phyloP scores from a whole-genome alignment of 1,140 invertebrate genomes.

The Leguminivora glycinivorella region DNA sequence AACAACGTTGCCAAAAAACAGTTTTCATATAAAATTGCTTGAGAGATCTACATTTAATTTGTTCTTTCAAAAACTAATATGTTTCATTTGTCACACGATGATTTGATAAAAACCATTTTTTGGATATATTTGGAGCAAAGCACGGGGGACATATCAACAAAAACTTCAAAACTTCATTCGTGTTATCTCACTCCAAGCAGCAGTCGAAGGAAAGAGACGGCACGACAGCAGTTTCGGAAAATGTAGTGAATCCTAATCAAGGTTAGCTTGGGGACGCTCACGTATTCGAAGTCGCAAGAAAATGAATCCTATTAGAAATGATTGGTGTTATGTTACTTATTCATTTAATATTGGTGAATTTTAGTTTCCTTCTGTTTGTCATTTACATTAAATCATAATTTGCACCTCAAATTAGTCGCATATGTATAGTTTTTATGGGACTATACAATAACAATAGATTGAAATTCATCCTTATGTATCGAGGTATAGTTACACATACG shows the following conservation, averaged over 20 bases:
- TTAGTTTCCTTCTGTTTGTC: no score
- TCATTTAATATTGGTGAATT: no score
- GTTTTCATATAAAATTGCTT: neutral
- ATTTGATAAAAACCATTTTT: neutral
- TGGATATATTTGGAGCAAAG: neutral
- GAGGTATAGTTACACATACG: no score
- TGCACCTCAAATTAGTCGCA: no score
- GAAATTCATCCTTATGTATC: no score
- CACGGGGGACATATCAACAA: neutral
- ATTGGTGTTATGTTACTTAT: neutral
- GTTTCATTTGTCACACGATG: no score
- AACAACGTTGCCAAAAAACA: neutral
- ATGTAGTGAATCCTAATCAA: neutral
- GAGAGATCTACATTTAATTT: no score
- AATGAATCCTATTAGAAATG: neutral
- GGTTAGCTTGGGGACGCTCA: neutral
- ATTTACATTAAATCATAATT: no score
- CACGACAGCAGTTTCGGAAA: slow-evolving; percentile 8
- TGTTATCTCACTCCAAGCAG: slow-evolving; percentile 11
- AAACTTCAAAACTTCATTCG: neutral
- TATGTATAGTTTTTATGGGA: no score
- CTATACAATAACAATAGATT: no score
- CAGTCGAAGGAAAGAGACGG: neutral
- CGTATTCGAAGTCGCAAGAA: neutral
- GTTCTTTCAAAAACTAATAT: no score